Percentiles rank a stretch among this genome's conserved stretches.
Conservation (phyloP, 2,888 invertebrate genomes). For the Cryptocephalus primarius region DNA sequence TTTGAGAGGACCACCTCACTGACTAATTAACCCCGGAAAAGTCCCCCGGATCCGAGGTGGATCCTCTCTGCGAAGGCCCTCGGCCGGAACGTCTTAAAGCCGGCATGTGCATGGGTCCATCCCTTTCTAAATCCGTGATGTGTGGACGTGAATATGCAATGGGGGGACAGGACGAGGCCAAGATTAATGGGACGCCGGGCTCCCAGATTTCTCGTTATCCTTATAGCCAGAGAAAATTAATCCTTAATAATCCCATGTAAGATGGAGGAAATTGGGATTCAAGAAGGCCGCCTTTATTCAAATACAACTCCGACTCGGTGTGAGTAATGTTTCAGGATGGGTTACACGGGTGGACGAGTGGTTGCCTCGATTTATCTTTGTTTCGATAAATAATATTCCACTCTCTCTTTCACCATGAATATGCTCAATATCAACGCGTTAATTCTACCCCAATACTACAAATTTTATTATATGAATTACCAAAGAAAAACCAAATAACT, state of each 20-base stretch:
- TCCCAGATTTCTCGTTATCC: slow-evolving; percentile 19
- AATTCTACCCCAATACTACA: too few species aligned
- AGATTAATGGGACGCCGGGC: slow-evolving; percentile 35
- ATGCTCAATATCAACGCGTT: too few species aligned
- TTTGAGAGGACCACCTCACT: slow-evolving; percentile 18
- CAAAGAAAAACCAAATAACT: too few species aligned
- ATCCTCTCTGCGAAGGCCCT: slow-evolving; percentile 12
- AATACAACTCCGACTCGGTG: too few species aligned
- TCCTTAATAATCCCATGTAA: slow-evolving; percentile 28
- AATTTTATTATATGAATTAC: too few species aligned
- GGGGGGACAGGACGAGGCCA: slow-evolving; percentile 37
- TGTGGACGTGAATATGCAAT: slow-evolving; percentile 41
- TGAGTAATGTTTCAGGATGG: too few species aligned
- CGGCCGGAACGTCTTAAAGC: slow-evolving; percentile 24
- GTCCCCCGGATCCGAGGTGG: slow-evolving; percentile 19
- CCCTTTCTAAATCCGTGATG: slow-evolving; percentile 33
- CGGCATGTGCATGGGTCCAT: slow-evolving; percentile 26
- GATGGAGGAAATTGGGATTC: too few species aligned
- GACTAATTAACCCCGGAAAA: slow-evolving; percentile 23
- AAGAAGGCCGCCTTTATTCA: too few species aligned
- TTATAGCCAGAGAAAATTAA: slow-evolving; percentile 28
- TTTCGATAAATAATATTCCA: too few species aligned
- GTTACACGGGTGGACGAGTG: too few species aligned
- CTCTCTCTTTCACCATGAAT: too few species aligned
- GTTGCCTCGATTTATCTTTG: too few species aligned